Conservation (phyloP, 2,888 invertebrate genomes). For the Eueremaeus valkanovi region DNA sequence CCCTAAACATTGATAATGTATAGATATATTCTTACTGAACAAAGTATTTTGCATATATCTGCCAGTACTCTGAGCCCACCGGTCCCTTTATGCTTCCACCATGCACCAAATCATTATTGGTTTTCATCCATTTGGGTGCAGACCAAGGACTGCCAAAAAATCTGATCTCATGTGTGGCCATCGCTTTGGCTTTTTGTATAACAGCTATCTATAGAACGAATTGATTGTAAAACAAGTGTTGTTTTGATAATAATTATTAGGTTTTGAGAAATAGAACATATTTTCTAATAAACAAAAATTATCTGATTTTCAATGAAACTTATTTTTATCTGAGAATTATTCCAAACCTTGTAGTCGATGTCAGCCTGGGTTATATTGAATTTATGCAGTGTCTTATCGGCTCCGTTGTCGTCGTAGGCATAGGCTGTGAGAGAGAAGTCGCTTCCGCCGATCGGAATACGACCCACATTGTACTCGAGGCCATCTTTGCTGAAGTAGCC, state of each 20-base stretch:
- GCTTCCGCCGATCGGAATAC: conserved; percentile 76
- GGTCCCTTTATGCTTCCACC: conserved; percentile 53
- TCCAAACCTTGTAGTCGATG: conserved; percentile 61
- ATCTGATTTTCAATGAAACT: conserved; percentile 50
- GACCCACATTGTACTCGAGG: conserved; percentile 69
- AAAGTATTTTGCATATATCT: conserved; percentile 76
- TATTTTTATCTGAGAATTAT: conserved; percentile 48
- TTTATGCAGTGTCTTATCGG: conserved; percentile 56
- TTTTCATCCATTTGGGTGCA: conserved; percentile 60
- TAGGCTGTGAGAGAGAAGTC: conserved; percentile 79
- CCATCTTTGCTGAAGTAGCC: conserved; percentile 58
- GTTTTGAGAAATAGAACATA: conserved; percentile 49
- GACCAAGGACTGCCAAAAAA: conserved; percentile 59
- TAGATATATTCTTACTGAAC: conserved; percentile 57
- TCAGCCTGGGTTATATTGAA: conserved; percentile 68
- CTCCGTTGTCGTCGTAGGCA: conserved; percentile 67
- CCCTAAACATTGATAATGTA: neutral
- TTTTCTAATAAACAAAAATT: conserved; percentile 53
- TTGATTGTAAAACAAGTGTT: neutral
- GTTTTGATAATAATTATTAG: neutral
- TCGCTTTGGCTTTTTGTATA: conserved; percentile 50
- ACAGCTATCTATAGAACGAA: conserved; percentile 54
- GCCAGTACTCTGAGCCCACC: conserved; percentile 60
- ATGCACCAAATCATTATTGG: conserved; percentile 55
- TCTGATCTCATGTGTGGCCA: conserved; percentile 63